Conservation (phyloP, 2,113 vertebrate species). For the Forbesichthys agassizii region DNA sequence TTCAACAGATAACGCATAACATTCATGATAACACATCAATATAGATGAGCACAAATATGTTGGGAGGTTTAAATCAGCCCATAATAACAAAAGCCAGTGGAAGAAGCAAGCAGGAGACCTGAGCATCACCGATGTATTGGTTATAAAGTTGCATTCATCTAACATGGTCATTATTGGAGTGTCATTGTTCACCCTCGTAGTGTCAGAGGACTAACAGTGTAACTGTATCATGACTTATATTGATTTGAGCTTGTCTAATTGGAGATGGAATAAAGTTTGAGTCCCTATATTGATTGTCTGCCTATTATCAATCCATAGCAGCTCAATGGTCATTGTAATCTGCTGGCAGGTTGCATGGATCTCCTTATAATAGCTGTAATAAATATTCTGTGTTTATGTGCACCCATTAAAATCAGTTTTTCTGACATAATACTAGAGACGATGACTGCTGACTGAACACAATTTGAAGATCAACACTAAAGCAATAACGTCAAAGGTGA, state of each 20-base stretch:
- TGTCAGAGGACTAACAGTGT: conserved; percentile 31
- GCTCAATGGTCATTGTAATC: conserved; percentile 52
- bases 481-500: not conserved
- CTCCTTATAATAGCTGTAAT: conserved; percentile 5
- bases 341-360: conserved; percentile 1
- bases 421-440: not conserved
- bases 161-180: conserved; percentile 14
- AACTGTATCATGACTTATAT: conserved; percentile 36
- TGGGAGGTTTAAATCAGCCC: conserved; percentile 21
- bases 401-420: not conserved
- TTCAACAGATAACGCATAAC: conserved; percentile 20
- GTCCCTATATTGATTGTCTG: conserved; percentile 56
- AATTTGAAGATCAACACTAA: not conserved
- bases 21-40: conserved; percentile 21
- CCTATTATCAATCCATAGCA: conserved; percentile 51
- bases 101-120: not conserved
- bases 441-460: not conserved
- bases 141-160: conserved; percentile 34
- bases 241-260: conserved; percentile 55
- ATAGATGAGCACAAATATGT: too few relatives aligned
- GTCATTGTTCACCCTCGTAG: conserved; percentile 14
- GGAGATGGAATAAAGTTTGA: conserved; percentile 63
- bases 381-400: not conserved
- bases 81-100: not conserved
- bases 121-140: not conserved